Base-by-base conservation (phyloP, 2,888 invertebrate species). In the Folsomia manolachei region DNA sequence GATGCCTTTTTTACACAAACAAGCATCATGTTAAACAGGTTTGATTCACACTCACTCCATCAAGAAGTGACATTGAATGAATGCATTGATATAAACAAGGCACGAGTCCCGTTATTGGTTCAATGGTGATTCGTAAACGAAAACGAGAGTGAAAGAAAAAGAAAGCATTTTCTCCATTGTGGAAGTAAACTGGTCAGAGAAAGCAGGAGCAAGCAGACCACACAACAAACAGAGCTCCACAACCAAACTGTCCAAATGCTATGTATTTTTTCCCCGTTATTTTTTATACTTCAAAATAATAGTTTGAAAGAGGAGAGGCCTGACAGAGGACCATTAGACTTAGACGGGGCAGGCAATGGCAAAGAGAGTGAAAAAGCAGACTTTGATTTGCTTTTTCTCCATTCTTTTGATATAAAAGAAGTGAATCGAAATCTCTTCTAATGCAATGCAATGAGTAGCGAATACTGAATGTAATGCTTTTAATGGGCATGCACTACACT, bases 301-400 rank as follows among this genome's bases (percentile, higher is more conserved):
- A 39, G 7, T 39, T 39, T 39, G 39, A 39, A 39, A 9, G 39
- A 39, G 39, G 63, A 63, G 64, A 27, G 27, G 39, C 27, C 64
- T 64, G 64, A 64, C 64, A 27, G 64, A 64, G 23, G 64, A 27
- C 64, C 64, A 64, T 64, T 64, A 64, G 39, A 39, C 39, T 39
- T n/a, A n/a, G n/a, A 14, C 39, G 4, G 39, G 39, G 39, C 39
- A 39, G 39, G 4, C 7, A 39, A 14, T 9, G 14, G 27, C 19
- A 64, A 64, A 64, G 21, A 9, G 39, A 39, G 39, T 9, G 14
- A 64, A 26, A 64, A 64, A 64, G 21, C 9, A n/a, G 53, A 51
- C 14, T 52, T 66, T 66, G 64, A 64, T 27, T 64, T 27, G 66
- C 39, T 39, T 39, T 39, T 4, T 4, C 39, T 39, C 14, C 39